Percentiles rank a stretch among this genome's conserved stretches.
Evolutionary conservation across 2,888 invertebrate species (phyloP).

Genomic region (Ecliptopera silaceata): DNA sequence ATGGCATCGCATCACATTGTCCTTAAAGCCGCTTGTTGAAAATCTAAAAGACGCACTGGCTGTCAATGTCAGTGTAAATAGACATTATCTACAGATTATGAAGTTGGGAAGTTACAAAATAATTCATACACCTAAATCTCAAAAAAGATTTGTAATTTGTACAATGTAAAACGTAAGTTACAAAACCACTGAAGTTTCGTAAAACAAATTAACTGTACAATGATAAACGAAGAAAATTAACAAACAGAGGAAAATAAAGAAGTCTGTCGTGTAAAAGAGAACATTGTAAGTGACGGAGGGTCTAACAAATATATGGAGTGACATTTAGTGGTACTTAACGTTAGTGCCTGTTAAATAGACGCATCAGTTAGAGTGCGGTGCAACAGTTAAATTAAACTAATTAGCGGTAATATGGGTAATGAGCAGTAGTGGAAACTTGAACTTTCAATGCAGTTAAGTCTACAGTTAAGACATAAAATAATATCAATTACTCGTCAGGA

Average conservation of each 20-base stretch:
- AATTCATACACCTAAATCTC: too few species aligned
- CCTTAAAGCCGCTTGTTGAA: conserved; percentile 35
- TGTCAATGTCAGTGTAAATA: background rate
- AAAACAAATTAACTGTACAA: conserved; percentile 55
- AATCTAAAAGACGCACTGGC: conserved; percentile 2
- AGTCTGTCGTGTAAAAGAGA: conserved; percentile 54
- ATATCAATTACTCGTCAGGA: background rate
- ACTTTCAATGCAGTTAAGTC: conserved; percentile 14
- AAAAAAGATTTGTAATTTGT: background rate
- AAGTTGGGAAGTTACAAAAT: background rate
- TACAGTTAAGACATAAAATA: conserved; percentile 4
- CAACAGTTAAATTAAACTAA: conserved; percentile 72
- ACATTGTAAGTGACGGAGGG: conserved; percentile 52
- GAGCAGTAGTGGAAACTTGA: conserved; percentile 6
- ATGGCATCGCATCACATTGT: conserved; percentile 58
- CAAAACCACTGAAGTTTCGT: conserved; percentile 31
- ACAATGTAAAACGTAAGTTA: conserved; percentile 32
- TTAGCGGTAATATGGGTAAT: conserved; percentile 52
- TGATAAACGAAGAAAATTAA: conserved; percentile 72
- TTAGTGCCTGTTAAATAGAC: conserved; percentile 67
- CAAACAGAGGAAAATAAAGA: conserved; percentile 57
- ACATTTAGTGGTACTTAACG: conserved; percentile 75
- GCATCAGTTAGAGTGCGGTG: conserved; percentile 67
- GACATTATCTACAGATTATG: background rate
- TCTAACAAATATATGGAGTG: conserved; percentile 71